Evolutionary conservation across 1,140 invertebrate genomes (phyloP).

Genomic region (Harlomillsia oculata): DNA sequence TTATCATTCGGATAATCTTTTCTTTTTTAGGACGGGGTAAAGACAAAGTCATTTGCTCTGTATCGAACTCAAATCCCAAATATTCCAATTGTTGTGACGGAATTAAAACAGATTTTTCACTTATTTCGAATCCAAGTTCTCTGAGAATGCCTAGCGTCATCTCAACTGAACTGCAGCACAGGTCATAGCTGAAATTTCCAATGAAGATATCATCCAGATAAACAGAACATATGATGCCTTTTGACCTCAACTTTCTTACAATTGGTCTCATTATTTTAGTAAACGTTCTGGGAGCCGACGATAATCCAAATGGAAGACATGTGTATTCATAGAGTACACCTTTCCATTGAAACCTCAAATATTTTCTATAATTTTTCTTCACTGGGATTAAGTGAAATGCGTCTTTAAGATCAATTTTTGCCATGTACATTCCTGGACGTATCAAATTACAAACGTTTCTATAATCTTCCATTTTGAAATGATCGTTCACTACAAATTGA

Average conservation of each 20-base stretch:
- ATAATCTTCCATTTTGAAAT: constrained; percentile 30
- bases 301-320: constrained; percentile 22
- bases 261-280: constrained; percentile 20
- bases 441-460: neutral
- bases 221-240: neutral
- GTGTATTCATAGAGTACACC: constrained; percentile 11
- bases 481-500: constrained; percentile 8
- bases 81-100: constrained; percentile 3
- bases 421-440: neutral
- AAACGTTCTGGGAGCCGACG: constrained; percentile 10
- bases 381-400: constrained; percentile 23
- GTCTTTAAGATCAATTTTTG: constrained; percentile 23
- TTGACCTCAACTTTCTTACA: neutral
- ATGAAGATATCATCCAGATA: constrained; percentile 21
- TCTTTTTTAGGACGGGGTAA: neutral
- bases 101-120: constrained; percentile 1
- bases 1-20: neutral
- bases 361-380: constrained; percentile 5
- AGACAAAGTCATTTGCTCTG: neutral
- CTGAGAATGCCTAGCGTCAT: neutral
- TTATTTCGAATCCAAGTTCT: constrained; percentile 4
- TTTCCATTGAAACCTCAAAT: constrained; percentile 17
- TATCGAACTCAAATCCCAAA: constrained; percentile 24
- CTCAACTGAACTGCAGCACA: neutral
- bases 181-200: neutral